Base-by-base conservation (phyloP, 2,888 invertebrate genomes). In the Xanthia togata region DNA sequence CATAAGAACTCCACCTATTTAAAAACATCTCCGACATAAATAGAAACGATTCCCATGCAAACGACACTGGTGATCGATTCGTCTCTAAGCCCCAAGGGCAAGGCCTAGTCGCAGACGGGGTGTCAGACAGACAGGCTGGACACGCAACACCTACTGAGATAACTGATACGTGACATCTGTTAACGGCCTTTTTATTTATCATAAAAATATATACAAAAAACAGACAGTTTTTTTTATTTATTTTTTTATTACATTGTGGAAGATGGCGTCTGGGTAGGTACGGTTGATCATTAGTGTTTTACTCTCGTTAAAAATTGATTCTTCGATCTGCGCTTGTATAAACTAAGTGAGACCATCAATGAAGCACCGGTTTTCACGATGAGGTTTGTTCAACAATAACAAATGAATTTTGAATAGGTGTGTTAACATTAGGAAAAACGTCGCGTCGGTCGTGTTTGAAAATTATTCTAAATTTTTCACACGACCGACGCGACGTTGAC, bases 71-170 rank as follows among this genome's bases (percentile, higher is more conserved):
- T 83, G 70, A 86, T 89, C 83, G 87, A 85, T 85, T 87, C 72
- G 77, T 67, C 79, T 77, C 69, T 72, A 65, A 80, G 79, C 47
- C 77, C 76, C 90, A 89, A 91, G 89, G 92, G 81, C 91, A 88
- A 84, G 83, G 80, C 82, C 73, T 70, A 71, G 59, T 68, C 64
- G 72, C 76, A 90, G 91, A 90, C 90, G 70, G 83, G 76, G 77
- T 86, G 88, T 88, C 90, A 90, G 89, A 90, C 90, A 82, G 86
- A 88, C 89, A 81, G 88, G 87, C 82, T 81, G 78, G 78, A 82
- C 76, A 78, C 81, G 77, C 70, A 68, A 70, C 38, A 72, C 74
- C 70, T 77, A 81, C 72, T 64, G 72, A 69, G 74, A 83, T 73
- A 83, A 80, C 78, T 70, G 77, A 78, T 55, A 72, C 76, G 69